Evolutionary conservation across 2,888 invertebrate genomes (phyloP), one percentile per base, ranked within the genome.

Genomic region (Macrophya alboannulata): DNA sequence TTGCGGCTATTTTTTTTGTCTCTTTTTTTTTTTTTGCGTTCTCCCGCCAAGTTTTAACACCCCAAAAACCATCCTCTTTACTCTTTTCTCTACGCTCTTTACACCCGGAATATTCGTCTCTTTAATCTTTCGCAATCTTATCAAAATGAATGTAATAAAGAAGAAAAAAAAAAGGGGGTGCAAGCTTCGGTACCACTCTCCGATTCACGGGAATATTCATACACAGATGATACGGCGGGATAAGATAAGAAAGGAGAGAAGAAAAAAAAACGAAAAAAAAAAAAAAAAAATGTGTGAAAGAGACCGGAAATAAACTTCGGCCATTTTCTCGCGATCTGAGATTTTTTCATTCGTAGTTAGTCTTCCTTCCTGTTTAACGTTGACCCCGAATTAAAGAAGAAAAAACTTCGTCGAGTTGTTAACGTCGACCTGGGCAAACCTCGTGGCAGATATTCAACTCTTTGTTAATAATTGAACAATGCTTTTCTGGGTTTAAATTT

Each of bases 141-240:
- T 74, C 43, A 45, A 74, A 45, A 74, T 74, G 74, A 74, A 74
- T 45, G n/a, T 74, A 74, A 43, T 74, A 15, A 45, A 45, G 74
- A 45, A 68, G 12, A 62, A 25, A 62, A 25, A 62, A 8, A 25
- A 31, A 10, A 68, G 37, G 37, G 68, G 68, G 1, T 37, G 6
- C n/a, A 4, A 25, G 9, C 4, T 17, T 40, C 17, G 12, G 0
- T 15, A 40, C 1, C 40, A 37, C 15, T 4, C 6, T 21, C 8
- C 12, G 8, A 45, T 21, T 17, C 9, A 45, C 43, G 1, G 21
- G 17, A 37, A 68, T 68, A 68, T 65, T 31, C 37, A 6, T 25
- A 68, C 6, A 68, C 25, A 62, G 62, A 21, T 62, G 21, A 62
- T 62, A 62, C 25, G 62, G 1, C 12, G 12, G 21, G 68, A 68